Evolutionary conservation across 2,888 invertebrate species (phyloP).

Genomic region (Eupithecia insigniata): DNA sequence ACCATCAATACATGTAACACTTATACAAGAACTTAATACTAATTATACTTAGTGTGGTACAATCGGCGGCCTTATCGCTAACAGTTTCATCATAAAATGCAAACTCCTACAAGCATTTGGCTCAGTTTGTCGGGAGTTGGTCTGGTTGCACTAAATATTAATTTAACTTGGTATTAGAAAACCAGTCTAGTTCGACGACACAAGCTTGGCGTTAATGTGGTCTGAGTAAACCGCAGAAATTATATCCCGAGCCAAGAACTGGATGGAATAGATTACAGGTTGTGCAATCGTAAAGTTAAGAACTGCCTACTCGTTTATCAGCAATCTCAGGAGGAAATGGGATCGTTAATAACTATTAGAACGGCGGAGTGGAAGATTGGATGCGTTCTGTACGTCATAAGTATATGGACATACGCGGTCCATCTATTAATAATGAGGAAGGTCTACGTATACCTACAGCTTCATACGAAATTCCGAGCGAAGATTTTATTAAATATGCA

Average conservation of each 20-base stretch:
- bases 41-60: too few relatives aligned
- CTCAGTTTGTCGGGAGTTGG: background rate
- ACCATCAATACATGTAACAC: too few relatives aligned
- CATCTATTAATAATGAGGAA: background rate
- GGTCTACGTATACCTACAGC: background rate
- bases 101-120: background rate
- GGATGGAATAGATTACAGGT: slow-evolving; percentile 36
- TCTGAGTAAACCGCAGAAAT: slow-evolving; percentile 30
- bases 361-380: background rate
- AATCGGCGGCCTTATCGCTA: too few relatives aligned
- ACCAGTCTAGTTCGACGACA: slow-evolving; percentile 28
- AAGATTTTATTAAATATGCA: background rate
- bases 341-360: slow-evolving; percentile 26
- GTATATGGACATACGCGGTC: background rate
- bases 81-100: background rate
- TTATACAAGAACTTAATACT: too few relatives aligned
- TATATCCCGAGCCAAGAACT: slow-evolving; percentile 31
- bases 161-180: slow-evolving; percentile 10
- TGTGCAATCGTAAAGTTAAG: slow-evolving; percentile 35
- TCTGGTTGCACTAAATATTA: background rate
- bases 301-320: slow-evolving; percentile 34
- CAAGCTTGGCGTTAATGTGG: slow-evolving; percentile 27
- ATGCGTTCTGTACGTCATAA: background rate
- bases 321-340: slow-evolving; percentile 27
- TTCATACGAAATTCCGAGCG: background rate